Evolutionary conservation across 2,797 vertebrate genomes (phyloP).

Genomic region (Acanthiza pusilla): DNA sequence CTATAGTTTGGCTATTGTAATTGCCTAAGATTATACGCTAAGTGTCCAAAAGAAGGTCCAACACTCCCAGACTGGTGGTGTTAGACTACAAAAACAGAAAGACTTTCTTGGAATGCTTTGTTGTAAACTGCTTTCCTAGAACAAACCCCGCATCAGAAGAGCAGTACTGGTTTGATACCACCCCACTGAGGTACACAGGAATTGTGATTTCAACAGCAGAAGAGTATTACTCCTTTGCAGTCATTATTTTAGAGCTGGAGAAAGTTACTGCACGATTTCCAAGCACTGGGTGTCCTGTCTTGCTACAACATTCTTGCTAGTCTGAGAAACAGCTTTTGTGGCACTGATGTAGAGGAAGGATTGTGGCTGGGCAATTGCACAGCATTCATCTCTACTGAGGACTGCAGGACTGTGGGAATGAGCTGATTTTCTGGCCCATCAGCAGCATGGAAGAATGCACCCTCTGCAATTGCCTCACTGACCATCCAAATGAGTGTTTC

Average conservation of each 20-base stretch:
- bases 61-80: neutral
- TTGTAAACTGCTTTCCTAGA: neutral
- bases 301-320: neutral
- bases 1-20: neutral
- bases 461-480: neutral
- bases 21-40: neutral
- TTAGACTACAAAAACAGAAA: neutral
- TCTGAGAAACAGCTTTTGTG: neutral
- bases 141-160: neutral
- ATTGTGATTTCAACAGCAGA: neutral
- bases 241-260: neutral
- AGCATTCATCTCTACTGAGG: neutral
- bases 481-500: neutral
- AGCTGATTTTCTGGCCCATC: neutral
- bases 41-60: neutral
- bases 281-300: neutral
- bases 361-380: neutral
- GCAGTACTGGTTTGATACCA: neutral
- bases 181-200: neutral
- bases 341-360: neutral
- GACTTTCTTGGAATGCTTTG: neutral
- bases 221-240: neutral
- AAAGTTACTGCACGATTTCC: neutral
- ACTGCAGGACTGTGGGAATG: neutral
- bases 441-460: neutral